Evolutionary conservation across 1,140 invertebrate species (phyloP).

Genomic region (Zophobas atratus): DNA sequence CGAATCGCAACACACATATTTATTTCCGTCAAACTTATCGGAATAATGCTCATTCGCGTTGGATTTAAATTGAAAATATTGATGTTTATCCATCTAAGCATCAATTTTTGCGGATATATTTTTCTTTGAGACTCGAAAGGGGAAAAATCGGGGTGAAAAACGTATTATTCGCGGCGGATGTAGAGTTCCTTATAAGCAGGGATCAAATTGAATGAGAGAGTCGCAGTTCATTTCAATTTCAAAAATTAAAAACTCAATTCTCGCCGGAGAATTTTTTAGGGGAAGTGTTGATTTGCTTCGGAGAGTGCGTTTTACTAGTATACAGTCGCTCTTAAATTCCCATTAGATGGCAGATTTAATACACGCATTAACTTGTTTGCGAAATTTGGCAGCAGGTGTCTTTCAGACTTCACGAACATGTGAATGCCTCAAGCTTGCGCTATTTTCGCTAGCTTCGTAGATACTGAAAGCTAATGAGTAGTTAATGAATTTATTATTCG

Average conservation of each 20-base stretch:
- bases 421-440: too few relatives aligned
- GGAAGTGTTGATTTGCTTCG: too few relatives aligned
- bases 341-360: too few relatives aligned
- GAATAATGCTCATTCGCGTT: background rate
- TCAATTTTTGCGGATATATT: slow-evolving; percentile 4
- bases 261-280: background rate
- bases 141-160: background rate
- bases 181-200: background rate
- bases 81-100: slow-evolving; percentile 2
- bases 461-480: too few relatives aligned
- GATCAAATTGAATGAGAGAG: background rate
- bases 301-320: too few relatives aligned
- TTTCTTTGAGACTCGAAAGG: background rate
- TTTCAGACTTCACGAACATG: too few relatives aligned
- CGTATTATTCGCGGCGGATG: background rate
- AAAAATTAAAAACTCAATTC: slow-evolving; percentile 3
- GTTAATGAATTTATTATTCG: too few relatives aligned
- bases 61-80: background rate
- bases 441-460: too few relatives aligned
- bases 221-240: slow-evolving; percentile 1
- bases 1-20: background rate
- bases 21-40: too few relatives aligned
- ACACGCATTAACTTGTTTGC: too few relatives aligned
- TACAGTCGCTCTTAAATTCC: too few relatives aligned
- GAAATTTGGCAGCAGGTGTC: too few relatives aligned